Evolutionary conservation across 1,140 invertebrate genomes (phyloP), one percentile per base, ranked within the genome.

Genomic region (Lysiphlebus fabarum): DNA sequence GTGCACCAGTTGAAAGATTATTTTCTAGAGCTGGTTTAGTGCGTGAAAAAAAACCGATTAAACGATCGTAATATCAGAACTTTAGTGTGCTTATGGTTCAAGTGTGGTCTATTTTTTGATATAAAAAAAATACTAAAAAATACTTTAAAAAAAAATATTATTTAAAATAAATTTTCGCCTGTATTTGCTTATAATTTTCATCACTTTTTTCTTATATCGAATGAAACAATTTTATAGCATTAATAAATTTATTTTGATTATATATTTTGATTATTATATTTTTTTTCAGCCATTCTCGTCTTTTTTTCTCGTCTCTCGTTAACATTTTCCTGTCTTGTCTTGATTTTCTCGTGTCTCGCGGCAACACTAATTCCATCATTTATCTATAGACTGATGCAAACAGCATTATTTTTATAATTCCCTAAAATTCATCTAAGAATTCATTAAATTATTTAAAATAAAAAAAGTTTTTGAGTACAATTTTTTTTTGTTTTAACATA

Each of bases 1-100:
- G 65, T 62, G 70, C 72, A 61, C 70, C 72, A 61, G 63, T 67
- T 62, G 70, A 74, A 64, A 70, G 69, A 59, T 64, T 72, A 38
- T 73, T 71, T 56, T 69, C 65, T 10, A 66, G 58, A 55, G 65
- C 68, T 55, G 62, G 63, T 7, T 60, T 69, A 42, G 58, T 64
- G 47, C 12, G 69, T 67, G 50, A 66, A 67, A 51, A 44, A 65
- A 12, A 69, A 67, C 48, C 57, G 65, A 47, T 53, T 69, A 45
- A 70, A 53, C 62, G 38, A 66, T 60, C 56, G 64, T 50, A 66
- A 65, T 54, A 62, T 63, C 12, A 43, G 59, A 54, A 58, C 51
- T 36, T 54, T 65, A 48, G 50, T 69, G 33, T 69, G 67, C 47
- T 7, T 62, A 6, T 10, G 38, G 38, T 40, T 40, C 4, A 10